Base-by-base conservation (phyloP, 2,797 vertebrate species). In the Pampus argenteus region DNA sequence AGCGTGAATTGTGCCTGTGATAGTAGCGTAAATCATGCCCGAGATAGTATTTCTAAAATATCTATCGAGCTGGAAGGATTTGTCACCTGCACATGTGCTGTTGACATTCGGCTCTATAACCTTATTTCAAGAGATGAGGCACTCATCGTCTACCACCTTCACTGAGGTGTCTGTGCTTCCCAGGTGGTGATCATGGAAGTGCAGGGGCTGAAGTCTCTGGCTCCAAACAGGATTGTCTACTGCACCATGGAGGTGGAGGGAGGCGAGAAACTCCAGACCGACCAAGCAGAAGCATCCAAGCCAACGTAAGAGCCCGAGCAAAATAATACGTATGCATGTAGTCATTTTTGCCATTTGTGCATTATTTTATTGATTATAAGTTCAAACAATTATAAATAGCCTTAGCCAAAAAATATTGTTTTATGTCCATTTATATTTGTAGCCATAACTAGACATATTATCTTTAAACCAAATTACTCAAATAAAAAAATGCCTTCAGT, bases 161-260 rank as follows among this genome's bases (percentile, higher is more conserved):
- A 67, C 72, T 75, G 62, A 74, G 42, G 47, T 87, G 52, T 82
- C 48, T 88, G 49, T 86, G 67, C 13, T 80, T 78, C 76, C 11
- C 81, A 99, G 98, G 97, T 99, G 87, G 98, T 99, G 88, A 99
- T 99, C 88, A 98, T 98, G 97, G 98, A 99, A 89, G 98, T 99
- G 65, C 95, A 96, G 82, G 98, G 98, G 42, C 94, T 99, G 79
- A 99, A 99, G 90, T 99, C 98, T 0, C 92, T 99, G 87, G 98
- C 98, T 72, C 98, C 98, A 1, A 99, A 99, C 92, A 96, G 98
- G 77, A 99, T 99, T 20, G 98, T 99, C 4, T 99, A 99, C 89
- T 99, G 98, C 88, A 99, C 98, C 44, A 99, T 99, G 98, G 98
- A 99, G 84, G 98, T 99, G 3, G 98, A 99, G 91, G 98, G 98